Percentiles rank a stretch among this genome's conserved stretches.
Conservation (phyloP, 2,888 invertebrate genomes). For the Malachius bipustulatus region DNA sequence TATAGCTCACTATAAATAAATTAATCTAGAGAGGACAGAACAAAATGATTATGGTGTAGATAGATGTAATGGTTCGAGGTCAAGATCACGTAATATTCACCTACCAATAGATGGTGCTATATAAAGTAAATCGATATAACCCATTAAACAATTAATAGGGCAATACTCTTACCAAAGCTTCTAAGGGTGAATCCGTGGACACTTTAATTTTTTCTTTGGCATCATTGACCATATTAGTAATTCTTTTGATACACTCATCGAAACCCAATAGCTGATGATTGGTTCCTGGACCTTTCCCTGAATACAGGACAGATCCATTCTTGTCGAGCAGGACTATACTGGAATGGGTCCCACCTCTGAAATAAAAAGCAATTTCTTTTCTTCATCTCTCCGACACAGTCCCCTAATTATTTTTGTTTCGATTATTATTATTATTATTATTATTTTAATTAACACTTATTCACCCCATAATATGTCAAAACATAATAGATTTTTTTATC, state of each 20-base stretch:
- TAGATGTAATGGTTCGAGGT: no score
- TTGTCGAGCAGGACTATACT: slow-evolving; percentile 64
- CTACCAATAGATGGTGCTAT: no score
- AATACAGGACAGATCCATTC: slow-evolving; percentile 48
- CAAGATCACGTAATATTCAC: no score
- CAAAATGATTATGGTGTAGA: no score
- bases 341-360: slow-evolving; percentile 78
- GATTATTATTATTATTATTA: no score
- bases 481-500: no score
- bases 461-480: no score
- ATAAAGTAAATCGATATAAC: not conserved
- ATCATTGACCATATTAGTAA: slow-evolving; percentile 58
- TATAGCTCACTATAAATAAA: no score
- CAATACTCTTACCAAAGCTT: slow-evolving; percentile 43
- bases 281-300: slow-evolving; percentile 56
- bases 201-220: slow-evolving; percentile 54
- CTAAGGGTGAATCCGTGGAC: slow-evolving; percentile 44
- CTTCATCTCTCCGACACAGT: no score
- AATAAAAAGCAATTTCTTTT: slow-evolving; percentile 22
- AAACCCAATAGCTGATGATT: slow-evolving; percentile 81
- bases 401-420: no score
- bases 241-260: slow-evolving; percentile 60
- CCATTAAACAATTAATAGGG: not conserved
- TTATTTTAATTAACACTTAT: no score
- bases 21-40: no score